Evolutionary conservation across 2,888 invertebrate genomes (phyloP).

Genomic region (Siphlonurus alternatus): DNA sequence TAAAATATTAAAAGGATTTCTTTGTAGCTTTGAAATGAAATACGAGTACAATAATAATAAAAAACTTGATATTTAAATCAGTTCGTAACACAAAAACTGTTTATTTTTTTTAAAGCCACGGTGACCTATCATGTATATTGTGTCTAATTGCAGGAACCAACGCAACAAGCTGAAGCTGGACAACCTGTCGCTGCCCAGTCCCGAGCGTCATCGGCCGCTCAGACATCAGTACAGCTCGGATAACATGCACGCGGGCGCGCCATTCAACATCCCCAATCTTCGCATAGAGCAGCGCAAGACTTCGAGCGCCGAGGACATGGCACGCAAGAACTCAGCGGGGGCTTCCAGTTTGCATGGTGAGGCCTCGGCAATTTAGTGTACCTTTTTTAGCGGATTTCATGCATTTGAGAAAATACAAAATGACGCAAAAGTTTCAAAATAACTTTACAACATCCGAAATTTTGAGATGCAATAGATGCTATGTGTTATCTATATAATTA

Average conservation of each 20-base stretch:
- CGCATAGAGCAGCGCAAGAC: conserved; percentile 76
- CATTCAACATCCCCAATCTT: conserved; percentile 77
- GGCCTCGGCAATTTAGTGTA: background rate
- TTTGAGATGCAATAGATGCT: too few relatives aligned
- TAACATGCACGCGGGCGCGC: conserved; percentile 58
- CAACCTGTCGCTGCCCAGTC: conserved; percentile 53
- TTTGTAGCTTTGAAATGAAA: too few relatives aligned
- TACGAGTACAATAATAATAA: too few relatives aligned
- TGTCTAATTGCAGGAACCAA: conserved; percentile 51
- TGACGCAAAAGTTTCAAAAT: background rate
- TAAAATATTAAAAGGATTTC: too few relatives aligned
- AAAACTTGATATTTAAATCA: too few relatives aligned
- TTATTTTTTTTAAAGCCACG: background rate
- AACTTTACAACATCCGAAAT: background rate
- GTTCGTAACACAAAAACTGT: too few relatives aligned
- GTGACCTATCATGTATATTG: too few relatives aligned
- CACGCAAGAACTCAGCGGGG: conserved; percentile 66
- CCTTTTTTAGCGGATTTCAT: background rate
- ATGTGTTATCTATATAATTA: too few relatives aligned
- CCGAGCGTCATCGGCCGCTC: conserved; percentile 55
- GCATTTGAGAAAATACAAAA: background rate
- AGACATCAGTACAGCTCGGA: conserved; percentile 73
- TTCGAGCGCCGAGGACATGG: conserved; percentile 82
- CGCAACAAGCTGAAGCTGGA: conserved; percentile 78
- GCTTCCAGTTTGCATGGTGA: conserved; percentile 6